A percentile compares a stretch with the other conserved stretches of the same genome.
phyloP scores from a whole-genome alignment of 2,888 invertebrate genomes.

The Cistogaster globosa region DNA sequence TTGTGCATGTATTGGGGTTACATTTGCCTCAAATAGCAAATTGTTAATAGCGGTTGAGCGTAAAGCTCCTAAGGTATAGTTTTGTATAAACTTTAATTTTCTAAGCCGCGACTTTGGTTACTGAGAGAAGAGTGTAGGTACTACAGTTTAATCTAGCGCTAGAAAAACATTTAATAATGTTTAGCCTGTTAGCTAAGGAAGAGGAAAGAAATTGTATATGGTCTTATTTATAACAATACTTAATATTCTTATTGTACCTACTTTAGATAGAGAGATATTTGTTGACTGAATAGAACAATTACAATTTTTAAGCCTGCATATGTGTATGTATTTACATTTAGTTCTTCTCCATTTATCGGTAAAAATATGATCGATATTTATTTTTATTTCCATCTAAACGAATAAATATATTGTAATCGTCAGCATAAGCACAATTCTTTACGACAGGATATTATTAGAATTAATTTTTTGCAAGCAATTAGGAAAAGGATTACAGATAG shows the following conservation, averaged over 20 bases:
- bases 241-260: not conserved
- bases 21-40: too few species aligned
- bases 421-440: slow-evolving; percentile 66
- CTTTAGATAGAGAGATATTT: too few species aligned
- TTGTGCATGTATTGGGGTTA: too few species aligned
- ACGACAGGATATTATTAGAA: slow-evolving; percentile 38
- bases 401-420: slow-evolving; percentile 66
- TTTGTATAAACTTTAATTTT: not conserved
- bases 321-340: not conserved
- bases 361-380: not conserved
- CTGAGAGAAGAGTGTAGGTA: not conserved
- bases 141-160: not conserved
- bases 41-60: too few species aligned
- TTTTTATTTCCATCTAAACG: slow-evolving; percentile 40
- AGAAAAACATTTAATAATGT: slow-evolving; percentile 1
- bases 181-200: not conserved
- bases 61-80: too few species aligned
- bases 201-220: not conserved
- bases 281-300: too few species aligned
- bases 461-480: slow-evolving; percentile 54
- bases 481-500: slow-evolving; percentile 20
- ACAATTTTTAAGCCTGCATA: not conserved
- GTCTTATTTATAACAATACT: not conserved
- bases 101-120: not conserved
- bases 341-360: not conserved